These are phyloP conservation scores for Ptilonorhynchus violaceus DNA, from an alignment of 2,113 vertebrate genomes.

Conservation along the genomic window DNA sequence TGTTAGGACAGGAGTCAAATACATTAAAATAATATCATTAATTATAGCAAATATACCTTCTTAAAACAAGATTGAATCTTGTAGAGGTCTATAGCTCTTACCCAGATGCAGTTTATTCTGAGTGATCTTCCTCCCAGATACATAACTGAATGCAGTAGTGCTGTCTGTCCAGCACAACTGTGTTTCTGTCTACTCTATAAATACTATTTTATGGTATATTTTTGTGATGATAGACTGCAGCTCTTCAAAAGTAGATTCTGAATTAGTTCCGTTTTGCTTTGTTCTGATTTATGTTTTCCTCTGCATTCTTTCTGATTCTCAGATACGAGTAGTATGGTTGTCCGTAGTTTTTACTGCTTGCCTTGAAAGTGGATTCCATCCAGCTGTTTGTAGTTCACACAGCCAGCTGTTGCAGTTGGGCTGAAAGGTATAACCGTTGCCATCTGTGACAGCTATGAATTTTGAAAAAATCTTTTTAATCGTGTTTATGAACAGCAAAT, in stretches of 20 bases:
- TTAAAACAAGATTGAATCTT: not conserved
- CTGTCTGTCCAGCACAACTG: not conserved
- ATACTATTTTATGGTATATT: not conserved
- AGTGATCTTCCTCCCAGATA: not conserved
- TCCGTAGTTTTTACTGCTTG: not conserved
- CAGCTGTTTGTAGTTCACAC: conserved; percentile 35
- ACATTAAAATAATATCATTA: not conserved
- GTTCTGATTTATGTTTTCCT: not conserved
- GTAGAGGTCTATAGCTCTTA: not conserved
- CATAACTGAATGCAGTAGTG: not conserved
- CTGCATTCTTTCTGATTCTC: not conserved
- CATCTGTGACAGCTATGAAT: conserved; percentile 43
- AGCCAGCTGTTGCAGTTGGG: conserved; percentile 49
- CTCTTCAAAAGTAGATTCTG: not conserved
- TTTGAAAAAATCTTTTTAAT: conserved; percentile 51
- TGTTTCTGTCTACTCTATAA: not conserved
- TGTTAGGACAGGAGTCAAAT: not conserved
- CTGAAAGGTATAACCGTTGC: not conserved
- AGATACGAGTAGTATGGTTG: not conserved
- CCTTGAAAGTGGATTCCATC: conserved; percentile 1
- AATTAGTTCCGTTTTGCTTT: not conserved
- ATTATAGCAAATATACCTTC: not conserved
- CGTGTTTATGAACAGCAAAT: conserved; percentile 28
- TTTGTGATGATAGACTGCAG: not conserved
- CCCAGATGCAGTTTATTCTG: not conserved